These are phyloP conservation scores for Neoarius graeffei DNA, from an alignment of 2,113 vertebrate species.

Conservation along the genomic window DNA sequence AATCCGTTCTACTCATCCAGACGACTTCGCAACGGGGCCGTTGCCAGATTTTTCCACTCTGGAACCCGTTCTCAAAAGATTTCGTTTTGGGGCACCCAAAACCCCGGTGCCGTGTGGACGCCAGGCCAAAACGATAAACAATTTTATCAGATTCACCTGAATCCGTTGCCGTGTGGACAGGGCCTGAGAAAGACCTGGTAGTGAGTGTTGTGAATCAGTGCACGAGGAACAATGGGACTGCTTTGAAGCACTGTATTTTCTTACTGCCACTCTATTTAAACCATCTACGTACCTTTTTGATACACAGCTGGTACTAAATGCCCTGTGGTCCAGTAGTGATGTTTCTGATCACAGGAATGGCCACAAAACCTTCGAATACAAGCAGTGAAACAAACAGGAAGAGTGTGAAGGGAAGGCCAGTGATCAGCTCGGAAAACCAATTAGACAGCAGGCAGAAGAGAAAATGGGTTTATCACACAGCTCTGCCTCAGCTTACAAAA, in stretches of 20 bases:
- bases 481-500: constrained; percentile 1
- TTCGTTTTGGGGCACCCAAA: too few relatives aligned
- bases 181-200: neutral
- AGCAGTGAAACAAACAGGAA: neutral
- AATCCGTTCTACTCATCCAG: too few relatives aligned
- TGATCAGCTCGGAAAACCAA: neutral
- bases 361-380: neutral
- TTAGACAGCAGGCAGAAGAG: neutral
- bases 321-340: neutral
- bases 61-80: too few relatives aligned
- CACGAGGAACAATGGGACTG: neutral
- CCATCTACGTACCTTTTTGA: neutral
- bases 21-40: too few relatives aligned
- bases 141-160: too few relatives aligned
- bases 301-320: neutral
- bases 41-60: too few relatives aligned
- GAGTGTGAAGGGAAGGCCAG: neutral
- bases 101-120: too few relatives aligned
- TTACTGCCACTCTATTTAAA: neutral
- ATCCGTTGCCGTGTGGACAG: too few relatives aligned
- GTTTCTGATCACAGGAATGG: neutral
- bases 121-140: too few relatives aligned
- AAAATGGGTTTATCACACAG: constrained; percentile 4
- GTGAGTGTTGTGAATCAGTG: neutral
- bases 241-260: neutral